phyloP scores from a whole-genome alignment of 2,113 vertebrate species.

The cattle (Bos taurus) region ARS-UCD2.0 NC_037337.1:69707001-69707500 shows the following conservation, averaged over 20 bases:
- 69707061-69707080: not conserved
- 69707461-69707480: not conserved
- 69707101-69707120: not conserved
- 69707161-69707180: not conserved
- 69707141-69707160: not conserved
- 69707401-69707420: not conserved
- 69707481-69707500: not conserved
- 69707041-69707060: not conserved
- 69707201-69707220: not conserved
- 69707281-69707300: not conserved
- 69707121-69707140: not conserved
- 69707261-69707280: slow-evolving; percentile 8
- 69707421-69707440: not conserved
- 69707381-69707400: not conserved
- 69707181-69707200: not conserved
- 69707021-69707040: not conserved
- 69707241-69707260: not conserved
- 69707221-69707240: not conserved
- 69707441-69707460: not conserved
- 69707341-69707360: not conserved
- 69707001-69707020: slow-evolving; percentile 33
- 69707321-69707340: not conserved
- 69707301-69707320: not conserved
- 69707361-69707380: not conserved
- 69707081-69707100: not conserved